Percentiles rank a stretch among this genome's conserved stretches.
These are phyloP conservation scores for Apocrypta bakeri DNA, from an alignment of 1,140 invertebrate genomes.

Conservation along the genomic window DNA sequence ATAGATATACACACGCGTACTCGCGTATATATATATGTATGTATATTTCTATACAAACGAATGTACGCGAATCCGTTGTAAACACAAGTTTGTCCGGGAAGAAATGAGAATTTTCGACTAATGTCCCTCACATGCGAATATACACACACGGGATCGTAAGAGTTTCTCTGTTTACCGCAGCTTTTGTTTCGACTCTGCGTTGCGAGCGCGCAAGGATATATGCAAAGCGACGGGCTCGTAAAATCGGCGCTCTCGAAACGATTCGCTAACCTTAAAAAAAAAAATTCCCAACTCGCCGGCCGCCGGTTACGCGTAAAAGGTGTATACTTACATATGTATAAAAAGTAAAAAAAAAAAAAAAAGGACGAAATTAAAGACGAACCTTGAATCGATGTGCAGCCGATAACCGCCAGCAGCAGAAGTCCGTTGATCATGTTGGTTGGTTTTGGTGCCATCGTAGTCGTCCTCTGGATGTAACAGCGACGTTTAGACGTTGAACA, in stretches of 20 bases:
- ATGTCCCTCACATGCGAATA: no score
- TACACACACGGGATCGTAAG: no score
- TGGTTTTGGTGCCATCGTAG: neutral
- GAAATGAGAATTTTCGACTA: no score
- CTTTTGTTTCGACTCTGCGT: neutral
- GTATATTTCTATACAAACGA: no score
- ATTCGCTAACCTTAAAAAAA: neutral
- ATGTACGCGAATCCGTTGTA: no score
- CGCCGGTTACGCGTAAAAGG: neutral
- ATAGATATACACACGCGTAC: no score
- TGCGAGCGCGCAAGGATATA: neutral
- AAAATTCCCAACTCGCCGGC: no score
- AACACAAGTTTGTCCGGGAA: no score
- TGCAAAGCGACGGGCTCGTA: neutral
- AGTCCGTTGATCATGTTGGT: conserved; percentile 37
- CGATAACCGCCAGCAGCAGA: conserved; percentile 52
- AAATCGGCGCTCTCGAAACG: neutral
- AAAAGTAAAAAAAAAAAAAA: neutral
- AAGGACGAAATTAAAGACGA: neutral
- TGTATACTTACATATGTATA: no score
- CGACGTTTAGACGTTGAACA: neutral
- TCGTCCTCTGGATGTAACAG: neutral
- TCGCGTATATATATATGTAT: no score
- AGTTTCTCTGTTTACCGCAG: no score
- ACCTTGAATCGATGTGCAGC: conserved; percentile 56